Evolutionary conservation across 53 echinoderm and acorn worm genomes (phyloP).

Genomic region (Holothuria leucospilota): DNA sequence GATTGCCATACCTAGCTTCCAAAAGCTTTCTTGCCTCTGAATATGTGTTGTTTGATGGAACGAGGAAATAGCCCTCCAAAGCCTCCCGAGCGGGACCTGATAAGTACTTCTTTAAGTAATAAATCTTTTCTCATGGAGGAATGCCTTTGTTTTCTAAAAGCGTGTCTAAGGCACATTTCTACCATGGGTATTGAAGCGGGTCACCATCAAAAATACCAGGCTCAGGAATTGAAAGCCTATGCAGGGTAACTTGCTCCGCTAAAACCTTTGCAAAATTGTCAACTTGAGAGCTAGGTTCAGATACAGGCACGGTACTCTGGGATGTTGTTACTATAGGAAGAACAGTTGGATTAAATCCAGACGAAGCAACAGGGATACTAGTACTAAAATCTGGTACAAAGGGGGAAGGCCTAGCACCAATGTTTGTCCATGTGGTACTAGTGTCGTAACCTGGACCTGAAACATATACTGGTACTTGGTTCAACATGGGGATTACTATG

Average conservation of each 20-base stretch:
- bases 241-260: neutral
- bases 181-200: no score
- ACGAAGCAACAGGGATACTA: neutral
- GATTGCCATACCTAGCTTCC: constrained; percentile 6
- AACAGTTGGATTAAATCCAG: neutral
- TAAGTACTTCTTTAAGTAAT: no score
- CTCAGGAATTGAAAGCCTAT: no score
- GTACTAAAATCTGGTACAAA: no score
- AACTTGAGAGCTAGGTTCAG: neutral
- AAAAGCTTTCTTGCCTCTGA: neutral
- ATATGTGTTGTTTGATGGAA: neutral
- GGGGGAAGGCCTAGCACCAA: no score
- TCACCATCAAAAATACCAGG: no score
- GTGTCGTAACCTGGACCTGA: no score
- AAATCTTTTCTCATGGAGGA: neutral
- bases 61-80: neutral
- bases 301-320: neutral
- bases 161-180: no score
- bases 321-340: neutral
- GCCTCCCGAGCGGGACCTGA: neutral
- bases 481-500: neutral
- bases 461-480: no score
- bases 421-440: no score
- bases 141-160: neutral
- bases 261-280: neutral